phyloP scores from a whole-genome alignment of 2,113 vertebrate genomes.

The Phylloscopus trochiloides region DNA sequence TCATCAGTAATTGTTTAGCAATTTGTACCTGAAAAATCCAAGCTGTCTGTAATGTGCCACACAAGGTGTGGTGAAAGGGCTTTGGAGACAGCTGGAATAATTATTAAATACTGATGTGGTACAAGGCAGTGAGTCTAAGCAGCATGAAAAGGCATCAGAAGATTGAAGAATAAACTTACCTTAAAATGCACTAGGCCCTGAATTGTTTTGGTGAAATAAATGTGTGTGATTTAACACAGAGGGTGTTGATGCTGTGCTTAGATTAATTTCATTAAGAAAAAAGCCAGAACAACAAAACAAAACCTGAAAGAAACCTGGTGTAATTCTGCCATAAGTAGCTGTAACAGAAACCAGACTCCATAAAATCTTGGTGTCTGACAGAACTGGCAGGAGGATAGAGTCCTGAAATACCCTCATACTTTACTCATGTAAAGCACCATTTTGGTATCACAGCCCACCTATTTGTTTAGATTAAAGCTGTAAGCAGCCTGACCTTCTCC shows the following conservation, averaged over 20 bases:
- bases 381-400: not conserved
- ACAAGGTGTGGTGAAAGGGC: conserved; percentile 59
- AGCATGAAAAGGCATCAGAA: conserved; percentile 41
- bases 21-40: conserved; percentile 79
- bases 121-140: conserved; percentile 21
- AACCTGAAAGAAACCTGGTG: not conserved
- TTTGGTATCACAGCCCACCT: not conserved
- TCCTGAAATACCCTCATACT: not conserved
- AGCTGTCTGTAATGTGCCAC: conserved; percentile 66
- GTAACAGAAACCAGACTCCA: not conserved
- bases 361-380: not conserved
- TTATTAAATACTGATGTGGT: conserved; percentile 63
- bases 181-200: not conserved
- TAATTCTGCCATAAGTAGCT: not conserved
- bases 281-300: not conserved
- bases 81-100: conserved; percentile 49
- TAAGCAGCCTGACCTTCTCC: not conserved
- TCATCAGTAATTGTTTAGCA: conserved; percentile 80
- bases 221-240: not conserved
- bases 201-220: conserved; percentile 26
- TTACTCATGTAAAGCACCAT: not conserved
- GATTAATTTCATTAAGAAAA: not conserved
- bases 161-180: conserved; percentile 30
- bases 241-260: not conserved
- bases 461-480: not conserved